phyloP scores from a whole-genome alignment of 2,113 vertebrate genomes.

The Hemibagrus wyckioides region DNA sequence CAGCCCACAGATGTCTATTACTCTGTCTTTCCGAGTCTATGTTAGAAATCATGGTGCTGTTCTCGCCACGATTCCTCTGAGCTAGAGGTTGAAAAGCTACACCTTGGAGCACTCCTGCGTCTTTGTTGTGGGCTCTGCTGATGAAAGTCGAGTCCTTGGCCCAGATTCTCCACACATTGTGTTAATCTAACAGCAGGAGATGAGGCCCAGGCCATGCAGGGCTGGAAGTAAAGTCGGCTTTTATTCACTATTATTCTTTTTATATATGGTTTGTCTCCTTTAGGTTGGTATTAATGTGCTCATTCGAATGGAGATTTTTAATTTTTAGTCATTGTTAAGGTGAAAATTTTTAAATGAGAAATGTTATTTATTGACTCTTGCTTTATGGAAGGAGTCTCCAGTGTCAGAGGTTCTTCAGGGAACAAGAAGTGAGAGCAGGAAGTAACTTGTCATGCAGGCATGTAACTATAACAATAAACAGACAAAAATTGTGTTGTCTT shows the following conservation, averaged over 20 bases:
- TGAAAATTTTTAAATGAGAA: too few species aligned
- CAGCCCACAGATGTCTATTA: too few species aligned
- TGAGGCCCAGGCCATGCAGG: slow-evolving; percentile 34
- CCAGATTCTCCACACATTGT: slow-evolving; percentile 49
- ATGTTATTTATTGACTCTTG: too few species aligned
- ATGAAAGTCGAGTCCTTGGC: slow-evolving; percentile 43
- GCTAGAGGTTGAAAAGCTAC: slow-evolving; percentile 14
- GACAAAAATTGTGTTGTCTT: too few species aligned
- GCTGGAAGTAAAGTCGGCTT: slow-evolving; percentile 31
- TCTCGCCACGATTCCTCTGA: not conserved
- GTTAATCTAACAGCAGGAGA: slow-evolving; percentile 51
- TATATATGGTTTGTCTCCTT: not conserved
- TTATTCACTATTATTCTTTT: too few species aligned
- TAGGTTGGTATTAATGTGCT: not conserved
- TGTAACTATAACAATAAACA: too few species aligned
- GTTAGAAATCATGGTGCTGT: not conserved
- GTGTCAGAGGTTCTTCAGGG: too few species aligned
- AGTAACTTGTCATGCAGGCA: too few species aligned
- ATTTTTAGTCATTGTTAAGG: too few species aligned
- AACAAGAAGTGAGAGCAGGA: too few species aligned
- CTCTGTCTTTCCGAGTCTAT: not conserved
- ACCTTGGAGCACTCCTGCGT: not conserved
- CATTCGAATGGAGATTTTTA: not conserved
- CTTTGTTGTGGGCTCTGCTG: slow-evolving; percentile 21
- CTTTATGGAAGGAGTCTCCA: not conserved